Evolutionary conservation across 2,797 vertebrate genomes (phyloP), one percentile per base, ranked within the genome.

Genomic region (Periophthalmus magnuspinnatus): DNA sequence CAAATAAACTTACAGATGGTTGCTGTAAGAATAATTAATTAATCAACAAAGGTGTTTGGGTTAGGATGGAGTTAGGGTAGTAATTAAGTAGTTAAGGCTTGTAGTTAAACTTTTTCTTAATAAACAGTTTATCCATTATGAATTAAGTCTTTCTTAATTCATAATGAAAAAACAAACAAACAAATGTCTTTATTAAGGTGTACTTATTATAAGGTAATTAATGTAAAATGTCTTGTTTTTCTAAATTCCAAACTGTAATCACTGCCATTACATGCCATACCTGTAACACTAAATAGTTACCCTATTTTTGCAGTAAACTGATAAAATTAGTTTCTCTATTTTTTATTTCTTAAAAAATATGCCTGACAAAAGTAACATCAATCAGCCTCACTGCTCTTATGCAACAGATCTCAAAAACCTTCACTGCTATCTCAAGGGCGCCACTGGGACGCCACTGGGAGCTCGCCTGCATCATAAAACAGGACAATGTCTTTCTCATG

Each of bases 401-500:
- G 65, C 45, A 86, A 85, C 68, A 36, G n/a, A 74, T 81, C 48
- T 74, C 54, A 63, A 74, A 76, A 72, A 72, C 67, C 67, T 78
- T 74, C 45, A 59, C 34, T 70, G 74, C 58, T 81, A 79, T 82
- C 75, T 86, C 55, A 67, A 56, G 28, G 54, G 24, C 21, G 28
- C 67, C 69, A 78, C 76, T 80, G 48, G 50, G 69, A 45, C 10
- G 65, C 68, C 81, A 80, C 24, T 55, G 57, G 77, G 41, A 79
- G 71, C 69, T 77, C 73, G 60, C 64, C 64, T 52, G 64, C 75
- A 64, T 81, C 45, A 68, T 54, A 59, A 77, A 74, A 71, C 0
- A 1, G 69, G 64, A 71, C 28, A 60, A 79, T 78, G 68, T 68
- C n/a, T 81, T 81, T 81, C 67, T 80, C 77, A 68, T 83, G 71